phyloP scores from a whole-genome alignment of 2,888 invertebrate species.

The Antitype chi region DNA sequence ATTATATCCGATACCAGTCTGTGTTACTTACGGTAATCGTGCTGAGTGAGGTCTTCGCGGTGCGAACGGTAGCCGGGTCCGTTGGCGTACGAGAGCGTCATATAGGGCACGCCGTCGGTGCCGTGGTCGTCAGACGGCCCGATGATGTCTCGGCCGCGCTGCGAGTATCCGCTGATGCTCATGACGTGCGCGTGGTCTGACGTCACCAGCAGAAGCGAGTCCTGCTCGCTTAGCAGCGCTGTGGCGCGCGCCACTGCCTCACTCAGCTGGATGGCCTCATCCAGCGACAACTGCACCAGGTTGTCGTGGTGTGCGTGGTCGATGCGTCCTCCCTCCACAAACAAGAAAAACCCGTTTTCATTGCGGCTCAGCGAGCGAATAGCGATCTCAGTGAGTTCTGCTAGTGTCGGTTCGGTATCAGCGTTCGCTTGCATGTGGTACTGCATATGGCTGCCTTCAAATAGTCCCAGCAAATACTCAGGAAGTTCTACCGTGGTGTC shows the following conservation, averaged over 20 bases:
- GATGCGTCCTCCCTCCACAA: conserved; percentile 93
- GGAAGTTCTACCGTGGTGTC: conserved; percentile 83
- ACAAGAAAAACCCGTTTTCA: conserved; percentile 94
- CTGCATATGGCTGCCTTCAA: conserved; percentile 91
- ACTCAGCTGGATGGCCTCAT: conserved; percentile 93
- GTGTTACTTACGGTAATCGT: conserved; percentile 73
- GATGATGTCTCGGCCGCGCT: conserved; percentile 85
- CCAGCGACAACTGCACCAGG: conserved; percentile 90
- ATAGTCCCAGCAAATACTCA: conserved; percentile 92
- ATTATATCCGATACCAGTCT: neutral
- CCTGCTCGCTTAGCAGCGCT: conserved; percentile 84
- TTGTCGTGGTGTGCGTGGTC: conserved; percentile 93
- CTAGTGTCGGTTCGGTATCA: conserved; percentile 85
- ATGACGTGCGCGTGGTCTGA: conserved; percentile 95
- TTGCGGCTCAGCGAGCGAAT: conserved; percentile 92
- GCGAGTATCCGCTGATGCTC: conserved; percentile 92
- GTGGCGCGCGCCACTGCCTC: conserved; percentile 90
- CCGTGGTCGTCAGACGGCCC: conserved; percentile 83
- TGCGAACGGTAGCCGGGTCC: conserved; percentile 90
- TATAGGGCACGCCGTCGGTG: conserved; percentile 89
- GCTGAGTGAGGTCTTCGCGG: conserved; percentile 85
- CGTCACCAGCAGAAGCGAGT: conserved; percentile 95
- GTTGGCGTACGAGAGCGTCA: conserved; percentile 92
- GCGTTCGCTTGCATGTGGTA: conserved; percentile 91
- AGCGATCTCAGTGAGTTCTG: conserved; percentile 90